These are phyloP conservation scores for Hydrocynus forskahlii DNA, from an alignment of 2,797 vertebrate genomes.

Conservation along the genomic window DNA sequence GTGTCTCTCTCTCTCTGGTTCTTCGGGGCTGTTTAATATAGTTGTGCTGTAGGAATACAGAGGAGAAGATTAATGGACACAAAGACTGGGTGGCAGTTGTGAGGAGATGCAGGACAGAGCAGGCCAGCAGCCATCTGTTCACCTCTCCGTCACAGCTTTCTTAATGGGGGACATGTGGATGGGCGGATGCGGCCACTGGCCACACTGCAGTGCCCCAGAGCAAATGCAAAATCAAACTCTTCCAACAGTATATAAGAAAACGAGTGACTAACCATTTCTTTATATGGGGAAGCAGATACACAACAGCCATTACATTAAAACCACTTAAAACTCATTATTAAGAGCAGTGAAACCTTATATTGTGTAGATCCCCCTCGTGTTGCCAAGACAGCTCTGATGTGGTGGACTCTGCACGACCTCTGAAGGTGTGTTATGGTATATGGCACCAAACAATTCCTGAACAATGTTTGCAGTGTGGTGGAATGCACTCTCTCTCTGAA, in stretches of 20 bases:
- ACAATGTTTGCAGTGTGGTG: too few species aligned
- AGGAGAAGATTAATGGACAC: conserved; percentile 99
- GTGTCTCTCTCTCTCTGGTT: conserved; percentile 61
- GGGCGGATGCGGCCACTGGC: conserved; percentile 80
- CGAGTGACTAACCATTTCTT: not conserved
- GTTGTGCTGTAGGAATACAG: conserved; percentile 91
- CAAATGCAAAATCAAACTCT: conserved; percentile 73
- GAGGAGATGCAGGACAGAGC: conserved; percentile 89
- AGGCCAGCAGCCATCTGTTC: conserved; percentile 97
- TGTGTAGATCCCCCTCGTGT: too few species aligned
- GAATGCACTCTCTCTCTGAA: too few species aligned
- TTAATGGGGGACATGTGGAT: conserved; percentile 92
- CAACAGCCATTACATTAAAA: too few species aligned
- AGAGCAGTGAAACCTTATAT: too few species aligned
- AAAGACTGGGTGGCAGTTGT: conserved; percentile 92
- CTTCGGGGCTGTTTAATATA: conserved; percentile 92
- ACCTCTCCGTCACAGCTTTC: conserved; percentile 89
- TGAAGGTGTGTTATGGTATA: too few species aligned
- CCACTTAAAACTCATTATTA: too few species aligned
- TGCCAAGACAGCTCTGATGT: too few species aligned
- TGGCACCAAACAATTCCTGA: too few species aligned
- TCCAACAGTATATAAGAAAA: conserved; percentile 61
- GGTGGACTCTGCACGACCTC: too few species aligned
- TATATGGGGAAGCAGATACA: too few species aligned
- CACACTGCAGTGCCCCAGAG: conserved; percentile 59